A percentile compares a stretch with the other conserved stretches of the same genome.
These are phyloP conservation scores for Buteo buteo DNA, from an alignment of 2,113 vertebrate genomes.

Conservation along the genomic window DNA sequence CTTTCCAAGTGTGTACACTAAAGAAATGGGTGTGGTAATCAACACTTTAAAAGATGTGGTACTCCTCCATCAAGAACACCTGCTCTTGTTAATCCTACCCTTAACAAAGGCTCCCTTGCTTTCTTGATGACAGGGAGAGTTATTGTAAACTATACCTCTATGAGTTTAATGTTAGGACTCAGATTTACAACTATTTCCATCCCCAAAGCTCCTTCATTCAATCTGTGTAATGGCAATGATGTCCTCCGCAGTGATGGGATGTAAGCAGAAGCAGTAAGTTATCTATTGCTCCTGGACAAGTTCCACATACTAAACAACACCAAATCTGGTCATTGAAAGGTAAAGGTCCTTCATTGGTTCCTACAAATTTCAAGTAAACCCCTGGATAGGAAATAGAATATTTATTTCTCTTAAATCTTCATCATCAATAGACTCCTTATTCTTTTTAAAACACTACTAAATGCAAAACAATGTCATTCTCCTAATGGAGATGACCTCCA, in stretches of 20 bases:
- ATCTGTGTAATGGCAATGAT: neutral
- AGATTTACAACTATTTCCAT: neutral
- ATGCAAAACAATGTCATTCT: neutral
- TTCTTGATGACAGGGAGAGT: neutral
- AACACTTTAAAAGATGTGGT: neutral
- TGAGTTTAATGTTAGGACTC: neutral
- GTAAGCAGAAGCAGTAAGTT: neutral
- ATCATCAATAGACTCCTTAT: neutral
- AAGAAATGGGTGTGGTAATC: neutral
- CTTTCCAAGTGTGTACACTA: neutral
- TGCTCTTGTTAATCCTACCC: neutral
- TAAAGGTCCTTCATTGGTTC: neutral
- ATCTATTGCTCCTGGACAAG: neutral
- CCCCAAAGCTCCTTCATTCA: neutral
- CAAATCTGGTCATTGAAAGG: neutral
- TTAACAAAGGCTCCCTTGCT: neutral
- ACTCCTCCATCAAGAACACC: neutral
- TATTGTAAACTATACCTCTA: neutral
- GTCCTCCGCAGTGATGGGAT: neutral
- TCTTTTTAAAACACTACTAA: neutral
- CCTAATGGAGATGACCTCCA: neutral
- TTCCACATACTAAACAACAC: neutral
- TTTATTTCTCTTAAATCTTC: neutral
- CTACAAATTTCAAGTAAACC: neutral
- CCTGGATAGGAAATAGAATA: neutral